Percentiles rank a stretch among this genome's conserved stretches.
Evolutionary conservation across 2,113 vertebrate genomes (phyloP).

Genomic region (Psophia crepitans): DNA sequence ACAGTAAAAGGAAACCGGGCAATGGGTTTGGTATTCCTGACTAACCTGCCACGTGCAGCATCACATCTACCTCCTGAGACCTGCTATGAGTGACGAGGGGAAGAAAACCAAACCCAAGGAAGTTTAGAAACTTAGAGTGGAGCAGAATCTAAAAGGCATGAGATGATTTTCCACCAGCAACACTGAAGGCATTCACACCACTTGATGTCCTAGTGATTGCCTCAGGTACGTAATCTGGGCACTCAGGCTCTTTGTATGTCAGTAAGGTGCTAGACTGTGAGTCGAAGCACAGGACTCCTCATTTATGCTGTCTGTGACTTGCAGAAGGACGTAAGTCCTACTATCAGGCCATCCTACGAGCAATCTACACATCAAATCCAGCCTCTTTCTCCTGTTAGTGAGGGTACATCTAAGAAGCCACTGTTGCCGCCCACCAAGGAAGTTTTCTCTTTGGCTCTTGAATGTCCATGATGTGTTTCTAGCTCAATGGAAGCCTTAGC

Average conservation of each 20-base stretch:
- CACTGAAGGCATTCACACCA: not conserved
- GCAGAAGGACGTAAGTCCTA: not conserved
- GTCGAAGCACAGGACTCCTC: not conserved
- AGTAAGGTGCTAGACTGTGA: not conserved
- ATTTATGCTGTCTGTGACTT: not conserved
- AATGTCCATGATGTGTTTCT: not conserved
- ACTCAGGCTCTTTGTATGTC: not conserved
- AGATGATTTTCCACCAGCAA: not conserved
- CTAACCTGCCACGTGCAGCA: not conserved
- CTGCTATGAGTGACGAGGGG: not conserved
- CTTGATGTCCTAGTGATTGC: not conserved
- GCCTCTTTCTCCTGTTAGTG: not conserved
- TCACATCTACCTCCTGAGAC: not conserved
- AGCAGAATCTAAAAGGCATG: not conserved
- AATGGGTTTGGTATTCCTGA: not conserved
- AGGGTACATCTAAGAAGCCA: not conserved
- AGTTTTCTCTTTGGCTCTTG: not conserved
- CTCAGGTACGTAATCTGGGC: not conserved
- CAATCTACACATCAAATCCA: not conserved
- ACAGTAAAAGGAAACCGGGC: not conserved
- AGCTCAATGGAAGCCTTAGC: not conserved
- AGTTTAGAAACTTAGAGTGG: not conserved
- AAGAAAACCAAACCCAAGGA: not conserved
- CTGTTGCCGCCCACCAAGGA: not conserved
- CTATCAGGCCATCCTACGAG: not conserved